These are phyloP conservation scores for Xylota sylvarum DNA, from an alignment of 2,888 invertebrate species.

Conservation along the genomic window DNA sequence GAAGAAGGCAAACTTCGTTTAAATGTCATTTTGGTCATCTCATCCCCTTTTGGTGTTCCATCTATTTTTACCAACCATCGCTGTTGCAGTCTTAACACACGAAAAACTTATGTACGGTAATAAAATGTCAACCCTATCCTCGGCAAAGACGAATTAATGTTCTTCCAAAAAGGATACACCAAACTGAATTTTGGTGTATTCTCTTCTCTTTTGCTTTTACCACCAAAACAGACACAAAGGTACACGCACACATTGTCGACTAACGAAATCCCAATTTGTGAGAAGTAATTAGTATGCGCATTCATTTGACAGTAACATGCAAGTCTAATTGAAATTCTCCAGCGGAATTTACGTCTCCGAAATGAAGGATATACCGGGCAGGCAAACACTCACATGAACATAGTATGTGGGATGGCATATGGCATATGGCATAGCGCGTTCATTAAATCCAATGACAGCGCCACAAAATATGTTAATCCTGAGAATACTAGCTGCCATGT, in stretches of 20 bases:
- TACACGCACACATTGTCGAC: not conserved
- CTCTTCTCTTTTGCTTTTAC: too few species aligned
- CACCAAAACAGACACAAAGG: not conserved
- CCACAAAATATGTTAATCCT: conserved; percentile 59
- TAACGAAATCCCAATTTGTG: conserved; percentile 17
- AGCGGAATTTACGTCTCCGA: conserved; percentile 23
- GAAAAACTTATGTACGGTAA: not conserved
- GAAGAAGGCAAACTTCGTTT: not conserved
- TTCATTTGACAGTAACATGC: conserved; percentile 60
- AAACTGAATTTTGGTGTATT: not conserved
- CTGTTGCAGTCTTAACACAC: not conserved
- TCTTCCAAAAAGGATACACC: not conserved
- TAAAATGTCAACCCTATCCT: conserved; percentile 9
- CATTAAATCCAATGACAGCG: conserved; percentile 57
- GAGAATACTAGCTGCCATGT: conserved; percentile 42
- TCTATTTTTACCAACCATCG: conserved; percentile 3
- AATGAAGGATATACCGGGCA: conserved; percentile 12
- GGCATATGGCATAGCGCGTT: not conserved
- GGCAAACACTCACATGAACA: not conserved
- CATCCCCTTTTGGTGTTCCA: not conserved
- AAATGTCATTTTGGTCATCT: conserved; percentile 17
- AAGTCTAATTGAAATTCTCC: conserved; percentile 63
- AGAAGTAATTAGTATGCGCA: conserved; percentile 57
- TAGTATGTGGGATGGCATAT: not conserved
- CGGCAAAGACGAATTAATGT: not conserved